Percentiles rank a stretch among this genome's conserved stretches.
These are phyloP conservation scores for Malacoctenus gilli DNA, from an alignment of 2,797 vertebrate genomes.

Conservation along the genomic window DNA sequence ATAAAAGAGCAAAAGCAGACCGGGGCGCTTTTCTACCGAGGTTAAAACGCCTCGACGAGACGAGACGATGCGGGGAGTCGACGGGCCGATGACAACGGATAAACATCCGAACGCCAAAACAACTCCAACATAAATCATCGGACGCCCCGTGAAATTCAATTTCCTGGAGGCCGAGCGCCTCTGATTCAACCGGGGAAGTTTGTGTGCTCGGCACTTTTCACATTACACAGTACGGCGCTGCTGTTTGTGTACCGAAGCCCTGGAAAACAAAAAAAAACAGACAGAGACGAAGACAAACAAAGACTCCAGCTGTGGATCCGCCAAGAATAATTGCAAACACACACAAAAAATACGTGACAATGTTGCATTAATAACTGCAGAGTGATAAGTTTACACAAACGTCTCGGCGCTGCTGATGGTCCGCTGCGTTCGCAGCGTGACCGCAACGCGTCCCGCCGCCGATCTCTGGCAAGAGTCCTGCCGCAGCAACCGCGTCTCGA, in stretches of 20 bases:
- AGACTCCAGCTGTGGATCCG: slow-evolving; percentile 2
- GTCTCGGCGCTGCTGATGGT: slow-evolving; percentile 61
- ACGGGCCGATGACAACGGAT: no score
- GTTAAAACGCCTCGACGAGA: no score
- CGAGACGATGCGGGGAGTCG: no score
- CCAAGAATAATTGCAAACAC: slow-evolving; percentile 26
- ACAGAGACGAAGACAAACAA: background rate
- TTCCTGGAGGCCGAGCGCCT: slow-evolving; percentile 62
- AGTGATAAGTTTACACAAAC: slow-evolving; percentile 59
- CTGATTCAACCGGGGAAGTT: slow-evolving; percentile 38
- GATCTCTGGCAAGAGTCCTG: no score
- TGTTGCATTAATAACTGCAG: slow-evolving; percentile 60
- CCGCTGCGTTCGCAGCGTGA: slow-evolving; percentile 46
- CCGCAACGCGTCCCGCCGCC: slow-evolving; percentile 27
- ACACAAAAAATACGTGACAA: slow-evolving; percentile 34
- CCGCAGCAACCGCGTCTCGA: no score
- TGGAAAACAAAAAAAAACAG: slow-evolving; percentile 8
- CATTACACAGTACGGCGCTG: slow-evolving; percentile 30
- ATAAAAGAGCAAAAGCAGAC: slow-evolving; percentile 58
- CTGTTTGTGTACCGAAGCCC: slow-evolving; percentile 7
- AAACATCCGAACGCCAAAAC: no score
- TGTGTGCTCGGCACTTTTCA: slow-evolving; percentile 24
- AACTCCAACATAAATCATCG: slow-evolving; percentile 74
- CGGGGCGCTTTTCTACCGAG: slow-evolving; percentile 46
- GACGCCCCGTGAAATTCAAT: slow-evolving; percentile 63